These are phyloP conservation scores for Xiphophorus maculatus DNA, from an alignment of 2,113 vertebrate species.

Conservation along the genomic window DNA sequence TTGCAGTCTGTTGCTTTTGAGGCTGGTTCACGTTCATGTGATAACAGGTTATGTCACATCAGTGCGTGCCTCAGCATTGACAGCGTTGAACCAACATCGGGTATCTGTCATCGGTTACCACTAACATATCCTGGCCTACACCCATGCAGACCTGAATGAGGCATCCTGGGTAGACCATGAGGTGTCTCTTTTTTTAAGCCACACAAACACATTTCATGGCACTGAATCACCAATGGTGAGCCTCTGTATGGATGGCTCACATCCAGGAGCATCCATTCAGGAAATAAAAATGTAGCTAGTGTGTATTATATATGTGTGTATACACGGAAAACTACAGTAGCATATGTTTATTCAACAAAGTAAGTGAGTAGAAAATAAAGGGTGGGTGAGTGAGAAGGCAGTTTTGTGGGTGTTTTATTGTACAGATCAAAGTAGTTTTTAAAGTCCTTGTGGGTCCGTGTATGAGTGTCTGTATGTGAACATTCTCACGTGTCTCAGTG, in stretches of 20 bases:
- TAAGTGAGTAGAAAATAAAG: not conserved
- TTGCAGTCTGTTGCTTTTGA: slow-evolving; percentile 59
- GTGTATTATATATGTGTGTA: slow-evolving; percentile 28
- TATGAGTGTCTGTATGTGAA: slow-evolving; percentile 7
- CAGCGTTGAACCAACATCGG: slow-evolving; percentile 29
- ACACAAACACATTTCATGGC: slow-evolving; percentile 44
- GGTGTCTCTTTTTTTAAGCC: slow-evolving; percentile 50
- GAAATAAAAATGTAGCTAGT: slow-evolving; percentile 1
- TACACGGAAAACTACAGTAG: not conserved
- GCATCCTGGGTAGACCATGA: slow-evolving; percentile 20
- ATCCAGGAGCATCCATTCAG: not conserved
- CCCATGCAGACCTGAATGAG: slow-evolving; percentile 48
- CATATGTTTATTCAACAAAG: slow-evolving; percentile 18
- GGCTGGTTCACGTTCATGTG: slow-evolving; percentile 62
- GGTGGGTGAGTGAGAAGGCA: not conserved
- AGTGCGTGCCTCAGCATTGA: slow-evolving; percentile 63
- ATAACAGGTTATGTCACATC: slow-evolving; percentile 61
- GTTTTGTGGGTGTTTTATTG: slow-evolving; percentile 25
- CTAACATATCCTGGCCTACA: slow-evolving; percentile 52
- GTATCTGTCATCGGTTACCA: slow-evolving; percentile 57
- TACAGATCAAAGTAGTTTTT: slow-evolving; percentile 38
- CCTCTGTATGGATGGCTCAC: too few species aligned
- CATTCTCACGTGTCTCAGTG: slow-evolving; percentile 26
- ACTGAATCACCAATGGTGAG: slow-evolving; percentile 34
- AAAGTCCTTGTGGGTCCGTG: not conserved